Percentiles rank a stretch among this genome's conserved stretches.
These are phyloP conservation scores for Propithecus perrieri DNA, from an alignment of 2,797 vertebrate species.

Conservation along the genomic window DNA sequence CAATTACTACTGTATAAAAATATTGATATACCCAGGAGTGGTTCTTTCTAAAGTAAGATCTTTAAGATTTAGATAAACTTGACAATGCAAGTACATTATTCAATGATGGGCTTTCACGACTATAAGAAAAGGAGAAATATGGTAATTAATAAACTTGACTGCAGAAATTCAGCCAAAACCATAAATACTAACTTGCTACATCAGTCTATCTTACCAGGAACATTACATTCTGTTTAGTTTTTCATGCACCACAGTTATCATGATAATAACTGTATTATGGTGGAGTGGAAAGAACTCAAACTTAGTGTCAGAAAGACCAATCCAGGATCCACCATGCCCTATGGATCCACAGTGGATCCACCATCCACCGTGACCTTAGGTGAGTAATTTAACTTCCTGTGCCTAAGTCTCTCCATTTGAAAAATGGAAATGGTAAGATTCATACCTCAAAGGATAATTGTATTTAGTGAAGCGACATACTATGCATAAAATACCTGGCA, in stretches of 20 bases:
- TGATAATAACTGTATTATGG: not conserved
- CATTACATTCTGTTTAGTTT: slow-evolving; percentile 12
- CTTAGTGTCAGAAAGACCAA: not conserved
- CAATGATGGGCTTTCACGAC: not conserved
- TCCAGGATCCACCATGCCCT: not conserved
- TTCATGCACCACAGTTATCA: not conserved
- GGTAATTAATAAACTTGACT: slow-evolving; percentile 29
- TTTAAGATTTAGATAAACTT: not conserved
- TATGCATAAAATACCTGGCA: not conserved
- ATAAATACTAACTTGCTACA: slow-evolving; percentile 19
- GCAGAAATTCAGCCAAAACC: not conserved
- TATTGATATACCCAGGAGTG: not conserved
- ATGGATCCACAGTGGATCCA: not conserved
- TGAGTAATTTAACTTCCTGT: not conserved
- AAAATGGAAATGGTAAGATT: not conserved
- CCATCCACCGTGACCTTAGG: not conserved
- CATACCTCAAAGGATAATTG: not conserved
- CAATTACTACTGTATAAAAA: not conserved
- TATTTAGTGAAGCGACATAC: not conserved
- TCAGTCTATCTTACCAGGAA: not conserved
- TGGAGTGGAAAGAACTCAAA: not conserved
- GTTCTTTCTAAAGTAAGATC: not conserved
- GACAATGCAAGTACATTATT: not conserved
- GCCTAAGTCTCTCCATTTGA: not conserved
- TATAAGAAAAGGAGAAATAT: not conserved